Conservation (phyloP, 1,140 invertebrate species). For the Steinernema feltiae region DNA sequence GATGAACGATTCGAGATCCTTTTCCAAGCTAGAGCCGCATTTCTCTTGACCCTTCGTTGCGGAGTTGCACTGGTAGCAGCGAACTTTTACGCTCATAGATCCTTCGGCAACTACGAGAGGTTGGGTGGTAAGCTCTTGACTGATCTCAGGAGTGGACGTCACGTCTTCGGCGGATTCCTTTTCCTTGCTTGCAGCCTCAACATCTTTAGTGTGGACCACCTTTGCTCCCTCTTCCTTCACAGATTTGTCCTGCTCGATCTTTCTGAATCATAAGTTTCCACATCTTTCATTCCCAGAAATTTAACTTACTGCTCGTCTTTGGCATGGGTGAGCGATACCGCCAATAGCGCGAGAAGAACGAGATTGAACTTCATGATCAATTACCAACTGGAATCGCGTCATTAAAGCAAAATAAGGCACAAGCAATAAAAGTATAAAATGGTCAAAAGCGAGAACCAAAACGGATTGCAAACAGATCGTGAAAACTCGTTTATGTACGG, state of each 20-base stretch:
- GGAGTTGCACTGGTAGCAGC: slow-evolving; percentile 39
- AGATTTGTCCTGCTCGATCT: too few relatives aligned
- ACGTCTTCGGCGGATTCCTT: background rate
- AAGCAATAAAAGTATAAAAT: too few relatives aligned
- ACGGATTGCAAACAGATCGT: too few relatives aligned
- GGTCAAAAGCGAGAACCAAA: too few relatives aligned
- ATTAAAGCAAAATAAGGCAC: too few relatives aligned
- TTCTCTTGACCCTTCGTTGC: slow-evolving; percentile 22
- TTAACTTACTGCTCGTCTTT: too few relatives aligned
- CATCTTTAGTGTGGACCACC: background rate
- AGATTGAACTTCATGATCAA: background rate
- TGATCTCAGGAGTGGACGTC: background rate
- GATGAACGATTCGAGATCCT: slow-evolving; percentile 23
- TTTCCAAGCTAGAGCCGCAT: slow-evolving; percentile 24
- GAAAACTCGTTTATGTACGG: too few relatives aligned
- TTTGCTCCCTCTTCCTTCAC: too few relatives aligned
- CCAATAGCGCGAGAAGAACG: background rate
- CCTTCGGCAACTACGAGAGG: background rate
- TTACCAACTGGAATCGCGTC: background rate
- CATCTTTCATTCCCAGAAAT: too few relatives aligned
- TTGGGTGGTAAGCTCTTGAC: background rate
- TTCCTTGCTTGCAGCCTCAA: background rate
- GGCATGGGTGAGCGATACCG: background rate
- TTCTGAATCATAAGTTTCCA: too few relatives aligned
- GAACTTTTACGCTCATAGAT: background rate